Conservation (phyloP, 2,113 vertebrate genomes). For the cat (Felis catus) region F.catus_Fca126_mat1.0 CM031428.1:37667001-37667500, state of each 20-base stretch:
- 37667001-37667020: neutral
- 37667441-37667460: neutral
- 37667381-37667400: neutral
- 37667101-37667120: neutral
- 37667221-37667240: neutral
- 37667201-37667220: neutral
- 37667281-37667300: neutral
- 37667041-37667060: neutral
- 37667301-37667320: neutral
- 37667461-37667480: rapidly evolving
- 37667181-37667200: neutral
- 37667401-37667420: neutral
- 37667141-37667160: neutral
- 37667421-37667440: neutral
- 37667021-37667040: neutral
- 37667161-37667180: neutral
- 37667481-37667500: neutral
- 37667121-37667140: neutral
- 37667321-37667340: neutral
- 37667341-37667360: neutral
- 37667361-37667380: neutral
- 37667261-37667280: rapidly evolving
- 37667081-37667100: neutral
- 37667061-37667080: neutral
- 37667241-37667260: neutral